Conservation (phyloP, 2,797 vertebrate species). For the Sebastes taczanowskii region DNA sequence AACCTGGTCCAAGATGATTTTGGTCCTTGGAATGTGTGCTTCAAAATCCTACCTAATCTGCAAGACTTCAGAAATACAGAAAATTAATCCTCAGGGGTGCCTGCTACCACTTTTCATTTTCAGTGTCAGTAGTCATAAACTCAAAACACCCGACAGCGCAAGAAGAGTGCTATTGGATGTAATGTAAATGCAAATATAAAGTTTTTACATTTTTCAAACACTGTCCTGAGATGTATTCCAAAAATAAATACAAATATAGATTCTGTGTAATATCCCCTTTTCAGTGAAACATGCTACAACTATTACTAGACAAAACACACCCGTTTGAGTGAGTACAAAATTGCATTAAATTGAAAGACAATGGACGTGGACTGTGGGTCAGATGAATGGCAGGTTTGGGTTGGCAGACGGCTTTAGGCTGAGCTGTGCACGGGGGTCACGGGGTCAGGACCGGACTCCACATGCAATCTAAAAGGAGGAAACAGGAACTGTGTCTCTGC, state of each 20-base stretch:
- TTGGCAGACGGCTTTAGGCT: slow-evolving; percentile 25
- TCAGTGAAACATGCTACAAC: slow-evolving; percentile 7
- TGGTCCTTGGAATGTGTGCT: slow-evolving; percentile 2
- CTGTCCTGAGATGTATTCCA: slow-evolving; percentile 43
- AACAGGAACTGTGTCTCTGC: slow-evolving; percentile 62
- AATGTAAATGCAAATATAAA: slow-evolving; percentile 1
- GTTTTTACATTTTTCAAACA: neutral
- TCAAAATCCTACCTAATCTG: slow-evolving; percentile 3
- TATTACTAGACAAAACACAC: neutral
- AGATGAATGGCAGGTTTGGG: neutral
- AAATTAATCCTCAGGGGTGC: neutral
- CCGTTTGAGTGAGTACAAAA: neutral
- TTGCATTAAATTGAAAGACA: neutral
- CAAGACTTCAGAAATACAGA: slow-evolving; percentile 21
- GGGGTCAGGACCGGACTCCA: slow-evolving; percentile 17
- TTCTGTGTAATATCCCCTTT: neutral
- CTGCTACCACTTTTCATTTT: slow-evolving; percentile 22
- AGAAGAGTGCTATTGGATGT: neutral
- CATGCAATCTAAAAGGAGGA: slow-evolving; percentile 61
- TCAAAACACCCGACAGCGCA: neutral
- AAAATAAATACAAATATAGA: slow-evolving; percentile 55
- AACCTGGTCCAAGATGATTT: neutral
- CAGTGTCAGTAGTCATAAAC: slow-evolving; percentile 8
- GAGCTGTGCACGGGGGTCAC: slow-evolving; percentile 11
- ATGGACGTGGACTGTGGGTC: neutral